Percentiles rank a stretch among this genome's conserved stretches.
phyloP scores from a whole-genome alignment of 2,888 invertebrate species.

The Drosophila kanekoi region DNA sequence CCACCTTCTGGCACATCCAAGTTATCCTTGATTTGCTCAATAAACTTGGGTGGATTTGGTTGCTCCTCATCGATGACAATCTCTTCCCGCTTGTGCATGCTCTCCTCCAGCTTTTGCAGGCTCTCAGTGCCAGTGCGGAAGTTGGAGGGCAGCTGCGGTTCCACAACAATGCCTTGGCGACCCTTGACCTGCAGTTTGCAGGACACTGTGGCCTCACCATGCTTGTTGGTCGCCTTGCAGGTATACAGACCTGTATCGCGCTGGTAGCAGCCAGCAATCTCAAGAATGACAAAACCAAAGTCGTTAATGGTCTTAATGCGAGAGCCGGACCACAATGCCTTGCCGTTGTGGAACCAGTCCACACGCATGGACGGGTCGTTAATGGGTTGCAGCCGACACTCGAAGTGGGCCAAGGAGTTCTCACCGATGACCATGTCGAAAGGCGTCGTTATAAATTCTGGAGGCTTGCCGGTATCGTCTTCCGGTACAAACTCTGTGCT shows the following conservation, averaged over 20 bases:
- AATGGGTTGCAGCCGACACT: slow-evolving; percentile 94
- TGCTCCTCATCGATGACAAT: slow-evolving; percentile 92
- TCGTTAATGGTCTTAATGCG: slow-evolving; percentile 98
- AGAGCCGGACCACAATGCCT: slow-evolving; percentile 95
- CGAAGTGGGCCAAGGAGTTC: slow-evolving; percentile 96
- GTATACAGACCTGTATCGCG: slow-evolving; percentile 96
- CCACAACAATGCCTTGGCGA: slow-evolving; percentile 94
- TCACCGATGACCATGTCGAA: slow-evolving; percentile 93
- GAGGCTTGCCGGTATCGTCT: slow-evolving; percentile 94
- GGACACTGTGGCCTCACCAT: slow-evolving; percentile 95
- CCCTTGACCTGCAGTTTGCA: slow-evolving; percentile 95
- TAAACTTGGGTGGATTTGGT: slow-evolving; percentile 94
- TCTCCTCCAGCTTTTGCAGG: slow-evolving; percentile 95
- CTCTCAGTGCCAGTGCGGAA: slow-evolving; percentile 95
- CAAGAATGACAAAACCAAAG: slow-evolving; percentile 98
- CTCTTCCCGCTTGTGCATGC: slow-evolving; percentile 94
- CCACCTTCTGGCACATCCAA: slow-evolving; percentile 93
- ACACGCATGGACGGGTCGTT: slow-evolving; percentile 97
- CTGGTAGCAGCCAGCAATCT: slow-evolving; percentile 96
- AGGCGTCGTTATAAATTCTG: slow-evolving; percentile 95
- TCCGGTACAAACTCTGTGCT: slow-evolving; percentile 89
- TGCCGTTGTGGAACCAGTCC: slow-evolving; percentile 99
- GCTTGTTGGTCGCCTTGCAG: slow-evolving; percentile 96
- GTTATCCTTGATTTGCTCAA: slow-evolving; percentile 93
- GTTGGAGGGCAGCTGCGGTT: slow-evolving; percentile 94